Conservation (phyloP, 2,888 invertebrate genomes). For the Caenorhabditis macrosperma region DNA sequence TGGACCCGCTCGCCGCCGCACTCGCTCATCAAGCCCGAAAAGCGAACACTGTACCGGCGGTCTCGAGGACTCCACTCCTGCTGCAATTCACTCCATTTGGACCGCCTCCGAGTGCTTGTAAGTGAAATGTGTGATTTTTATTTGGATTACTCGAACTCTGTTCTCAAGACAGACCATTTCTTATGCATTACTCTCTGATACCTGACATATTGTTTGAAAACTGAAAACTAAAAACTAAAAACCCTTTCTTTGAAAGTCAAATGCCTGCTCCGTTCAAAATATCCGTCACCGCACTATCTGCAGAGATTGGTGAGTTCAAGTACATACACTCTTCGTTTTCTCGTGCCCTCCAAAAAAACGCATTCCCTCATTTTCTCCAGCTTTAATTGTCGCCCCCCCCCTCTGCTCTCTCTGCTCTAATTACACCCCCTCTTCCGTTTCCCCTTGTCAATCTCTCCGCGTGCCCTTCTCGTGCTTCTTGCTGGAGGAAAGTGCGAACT, state of each 20-base stretch:
- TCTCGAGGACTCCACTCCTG: conserved; percentile 69
- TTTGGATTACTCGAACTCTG: no score
- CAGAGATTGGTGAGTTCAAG: neutral
- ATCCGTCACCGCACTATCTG: neutral
- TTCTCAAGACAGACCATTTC: neutral
- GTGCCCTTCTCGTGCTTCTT: no score
- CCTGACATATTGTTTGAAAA: neutral
- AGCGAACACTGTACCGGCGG: conserved; percentile 59
- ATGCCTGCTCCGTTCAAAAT: neutral
- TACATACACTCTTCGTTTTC: neutral
- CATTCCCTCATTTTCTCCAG: neutral
- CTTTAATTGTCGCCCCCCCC: conserved; percentile 42
- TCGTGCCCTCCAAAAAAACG: neutral
- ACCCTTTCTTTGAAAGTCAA: neutral
- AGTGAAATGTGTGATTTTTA: conserved; percentile 34
- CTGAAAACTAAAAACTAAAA: neutral
- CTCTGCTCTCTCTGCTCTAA: conserved; percentile 40
- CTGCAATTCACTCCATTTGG: conserved; percentile 73
- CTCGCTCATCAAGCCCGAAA: conserved; percentile 64
- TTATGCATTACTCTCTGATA: no score
- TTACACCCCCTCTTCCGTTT: conserved; percentile 28
- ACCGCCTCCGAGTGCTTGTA: conserved; percentile 59
- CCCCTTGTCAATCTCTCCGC: conserved; percentile 27
- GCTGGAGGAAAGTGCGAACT: neutral
- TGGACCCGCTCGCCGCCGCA: conserved; percentile 71